These are phyloP conservation scores for Nephrotoma appendiculata DNA, from an alignment of 2,888 invertebrate genomes.

Conservation along the genomic window DNA sequence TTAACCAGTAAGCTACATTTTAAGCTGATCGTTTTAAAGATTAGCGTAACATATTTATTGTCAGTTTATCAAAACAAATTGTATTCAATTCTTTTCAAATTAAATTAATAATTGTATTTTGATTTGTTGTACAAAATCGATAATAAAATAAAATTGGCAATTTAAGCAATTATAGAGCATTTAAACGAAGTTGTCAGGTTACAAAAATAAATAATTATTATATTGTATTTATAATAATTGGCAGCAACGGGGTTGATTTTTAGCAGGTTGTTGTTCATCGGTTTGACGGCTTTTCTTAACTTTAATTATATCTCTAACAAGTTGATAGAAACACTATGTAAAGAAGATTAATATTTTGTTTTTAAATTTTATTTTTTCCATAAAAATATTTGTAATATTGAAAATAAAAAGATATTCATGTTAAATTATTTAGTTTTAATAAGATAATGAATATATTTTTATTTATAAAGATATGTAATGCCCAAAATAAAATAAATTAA, in stretches of 20 bases:
- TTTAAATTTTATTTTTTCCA: neutral
- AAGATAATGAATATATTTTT: neutral
- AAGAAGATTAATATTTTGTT: conserved; percentile 1
- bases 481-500: neutral
- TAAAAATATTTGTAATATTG: neutral
- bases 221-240: conserved; percentile 28
- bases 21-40: neutral
- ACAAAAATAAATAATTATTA: neutral
- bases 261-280: conserved; percentile 31
- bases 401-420: neutral
- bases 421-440: neutral
- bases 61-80: neutral
- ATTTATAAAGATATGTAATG: neutral
- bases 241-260: conserved; percentile 33
- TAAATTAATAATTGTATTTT: neutral
- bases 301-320: conserved; percentile 34
- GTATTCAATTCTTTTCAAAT: neutral
- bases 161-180: neutral
- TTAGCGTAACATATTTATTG: neutral
- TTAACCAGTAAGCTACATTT: neutral
- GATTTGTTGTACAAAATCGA: neutral
- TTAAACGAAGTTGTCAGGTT: conserved; percentile 1
- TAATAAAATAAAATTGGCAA: neutral
- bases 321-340: conserved; percentile 33
- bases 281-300: conserved; percentile 33